Conservation (phyloP, 2,888 invertebrate species). For the Eristalis arbustorum region DNA sequence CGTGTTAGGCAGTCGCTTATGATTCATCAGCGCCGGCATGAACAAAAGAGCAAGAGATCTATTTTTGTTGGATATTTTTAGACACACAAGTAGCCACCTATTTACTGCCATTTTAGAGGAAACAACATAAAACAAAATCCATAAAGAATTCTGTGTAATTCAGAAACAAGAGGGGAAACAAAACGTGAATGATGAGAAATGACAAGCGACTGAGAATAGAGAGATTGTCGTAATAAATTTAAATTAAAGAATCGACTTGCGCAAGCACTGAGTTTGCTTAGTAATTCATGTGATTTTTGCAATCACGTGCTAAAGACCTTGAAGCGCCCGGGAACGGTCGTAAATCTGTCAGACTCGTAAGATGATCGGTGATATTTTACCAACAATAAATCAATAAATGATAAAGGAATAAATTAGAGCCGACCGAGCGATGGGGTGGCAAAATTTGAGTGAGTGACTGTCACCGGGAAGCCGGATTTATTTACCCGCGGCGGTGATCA, state of each 20-base stretch:
- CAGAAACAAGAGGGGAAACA: neutral
- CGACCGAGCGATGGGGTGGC: neutral
- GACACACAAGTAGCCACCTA: neutral
- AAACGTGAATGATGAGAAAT: neutral
- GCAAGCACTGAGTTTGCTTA: neutral
- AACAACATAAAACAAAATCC: neutral
- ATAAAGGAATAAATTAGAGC: neutral
- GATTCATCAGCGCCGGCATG: constrained; percentile 17
- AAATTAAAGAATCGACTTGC: constrained; percentile 33
- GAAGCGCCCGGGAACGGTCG: neutral
- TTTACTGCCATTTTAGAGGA: neutral
- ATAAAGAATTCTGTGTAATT: too few relatives aligned
- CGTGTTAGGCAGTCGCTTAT: neutral
- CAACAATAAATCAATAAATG: neutral
- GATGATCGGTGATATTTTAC: neutral
- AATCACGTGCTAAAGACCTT: constrained; percentile 38
- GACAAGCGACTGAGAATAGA: neutral
- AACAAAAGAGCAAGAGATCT: neutral
- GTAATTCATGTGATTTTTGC: constrained; percentile 38
- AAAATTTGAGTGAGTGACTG: neutral
- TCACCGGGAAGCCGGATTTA: neutral
- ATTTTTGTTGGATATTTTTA: neutral
- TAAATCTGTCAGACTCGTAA: neutral
- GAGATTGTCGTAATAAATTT: constrained; percentile 14
- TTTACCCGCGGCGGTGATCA: neutral